These are phyloP conservation scores for Tychaedon coryphoeus DNA, from an alignment of 2,113 vertebrate species.

Conservation along the genomic window DNA sequence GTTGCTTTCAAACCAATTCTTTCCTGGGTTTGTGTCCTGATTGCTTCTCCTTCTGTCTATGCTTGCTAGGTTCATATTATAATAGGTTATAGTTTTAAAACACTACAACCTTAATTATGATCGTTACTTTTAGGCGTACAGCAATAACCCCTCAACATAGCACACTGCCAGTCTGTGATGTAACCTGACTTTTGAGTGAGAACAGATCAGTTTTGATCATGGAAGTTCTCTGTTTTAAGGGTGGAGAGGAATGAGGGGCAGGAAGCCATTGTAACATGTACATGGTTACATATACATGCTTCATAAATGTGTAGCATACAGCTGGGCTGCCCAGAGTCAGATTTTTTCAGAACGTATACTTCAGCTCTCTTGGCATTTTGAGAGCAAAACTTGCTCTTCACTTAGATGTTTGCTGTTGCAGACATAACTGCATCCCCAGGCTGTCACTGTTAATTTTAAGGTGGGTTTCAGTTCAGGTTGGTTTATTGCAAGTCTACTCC, in stretches of 20 bases:
- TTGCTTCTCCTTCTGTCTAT: not conserved
- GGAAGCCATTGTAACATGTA: not conserved
- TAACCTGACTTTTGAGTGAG: not conserved
- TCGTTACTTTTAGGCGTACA: not conserved
- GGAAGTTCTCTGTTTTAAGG: not conserved
- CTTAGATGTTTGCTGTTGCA: not conserved
- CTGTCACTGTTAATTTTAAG: not conserved
- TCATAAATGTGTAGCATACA: not conserved
- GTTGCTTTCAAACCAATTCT: not conserved
- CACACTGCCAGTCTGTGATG: not conserved
- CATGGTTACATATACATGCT: not conserved
- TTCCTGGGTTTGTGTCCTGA: not conserved
- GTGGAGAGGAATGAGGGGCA: not conserved
- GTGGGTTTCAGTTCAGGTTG: not conserved
- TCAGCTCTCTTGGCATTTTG: not conserved
- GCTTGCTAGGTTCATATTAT: not conserved
- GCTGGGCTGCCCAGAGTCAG: not conserved
- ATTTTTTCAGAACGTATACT: not conserved
- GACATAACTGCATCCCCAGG: not conserved
- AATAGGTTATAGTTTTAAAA: not conserved
- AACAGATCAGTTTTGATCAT: not conserved
- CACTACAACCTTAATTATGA: not conserved
- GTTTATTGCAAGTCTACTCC: not conserved
- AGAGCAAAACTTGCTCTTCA: not conserved
- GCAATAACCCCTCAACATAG: not conserved